Evolutionary conservation across 2,113 vertebrate species (phyloP), one percentile per base, ranked within the genome.

Genomic region (Myotis yumanensis): DNA sequence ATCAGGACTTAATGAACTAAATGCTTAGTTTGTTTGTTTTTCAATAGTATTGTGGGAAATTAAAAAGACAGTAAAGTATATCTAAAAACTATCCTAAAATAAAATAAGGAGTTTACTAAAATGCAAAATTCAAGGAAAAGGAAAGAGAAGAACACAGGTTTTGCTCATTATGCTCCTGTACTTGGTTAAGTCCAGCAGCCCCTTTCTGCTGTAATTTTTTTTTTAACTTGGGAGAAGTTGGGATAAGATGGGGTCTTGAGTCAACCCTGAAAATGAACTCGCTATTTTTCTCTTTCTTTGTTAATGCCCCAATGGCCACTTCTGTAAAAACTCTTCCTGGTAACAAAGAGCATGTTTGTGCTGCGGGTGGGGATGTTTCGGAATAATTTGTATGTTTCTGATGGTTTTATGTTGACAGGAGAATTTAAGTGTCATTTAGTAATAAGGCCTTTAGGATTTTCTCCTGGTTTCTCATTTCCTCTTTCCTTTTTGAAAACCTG

Each of bases 401-500:
- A n/a, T 87, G 57, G 59, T 90, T 93, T 95, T 89, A 16, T 71
- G 17, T 64, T 32, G 71, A 76, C 35, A 80, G 72, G 82, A 52
- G 59, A 82, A 57, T 62, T 82, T 59, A 91, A 86, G 23, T 75
- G 69, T 69, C 37, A 52, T 83, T 86, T 86, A 59, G 64, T 76
- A 95, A 48, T 52, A 51, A 94, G 48, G 51, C 28, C 28, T 91
- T 71, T 15, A 76, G 68, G 25, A 37, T 95, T 86, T 90, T 91
- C 73, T 94, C 81, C 62, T 94, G 68, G 77, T 81, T 92, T 92
- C 82, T 93, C 71, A 59, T 71, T 92, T 80, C 85, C 32, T 87
- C 81, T 95, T 57, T 75, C 25, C 25, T n/a, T 69, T 97, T 75
- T 69, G 68, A 86, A 96, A 94, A 77, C 25, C 43, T 40, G 9